A percentile compares a stretch with the other conserved stretches of the same genome.
Evolutionary conservation across 2,888 invertebrate genomes (phyloP).

Genomic region (Keiferia lycopersicella): DNA sequence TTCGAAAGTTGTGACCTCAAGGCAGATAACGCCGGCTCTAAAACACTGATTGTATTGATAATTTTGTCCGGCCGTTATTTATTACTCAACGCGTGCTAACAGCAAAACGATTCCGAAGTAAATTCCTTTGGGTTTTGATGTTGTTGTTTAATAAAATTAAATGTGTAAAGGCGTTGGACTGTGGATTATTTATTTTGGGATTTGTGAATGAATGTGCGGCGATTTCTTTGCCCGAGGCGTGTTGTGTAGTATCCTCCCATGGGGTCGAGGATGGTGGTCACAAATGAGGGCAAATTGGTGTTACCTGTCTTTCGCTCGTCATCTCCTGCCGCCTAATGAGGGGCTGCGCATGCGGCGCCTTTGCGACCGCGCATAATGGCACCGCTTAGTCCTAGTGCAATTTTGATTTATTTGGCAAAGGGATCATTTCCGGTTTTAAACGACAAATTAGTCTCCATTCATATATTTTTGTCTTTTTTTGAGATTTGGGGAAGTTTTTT

Average conservation of each 20-base stretch:
- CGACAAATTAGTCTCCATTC: slow-evolving; percentile 58
- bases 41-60: slow-evolving; percentile 32
- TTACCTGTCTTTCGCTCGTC: slow-evolving; percentile 48
- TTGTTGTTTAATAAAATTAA: slow-evolving; percentile 23
- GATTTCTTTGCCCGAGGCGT: slow-evolving; percentile 28
- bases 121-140: slow-evolving; percentile 27
- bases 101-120: slow-evolving; percentile 29
- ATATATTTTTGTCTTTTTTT: slow-evolving; percentile 45
- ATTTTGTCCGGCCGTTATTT: slow-evolving; percentile 32
- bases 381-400: slow-evolving; percentile 60
- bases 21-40: slow-evolving; percentile 30
- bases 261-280: slow-evolving; percentile 20
- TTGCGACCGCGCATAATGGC: slow-evolving; percentile 57
- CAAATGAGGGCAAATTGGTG: slow-evolving; percentile 56
- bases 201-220: slow-evolving; percentile 30
- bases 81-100: slow-evolving; percentile 30
- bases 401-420: slow-evolving; percentile 76
- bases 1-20: slow-evolving; percentile 65
- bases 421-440: slow-evolving; percentile 73
- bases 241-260: slow-evolving; percentile 24
- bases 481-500: slow-evolving; percentile 20
- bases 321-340: slow-evolving; percentile 57
- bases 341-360: slow-evolving; percentile 51
- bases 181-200: slow-evolving; percentile 17
- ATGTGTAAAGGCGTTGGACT: slow-evolving; percentile 16